A percentile compares a stretch with the other conserved stretches of the same genome.
Evolutionary conservation across 1,140 invertebrate species (phyloP).

Genomic region (Atta texana): DNA sequence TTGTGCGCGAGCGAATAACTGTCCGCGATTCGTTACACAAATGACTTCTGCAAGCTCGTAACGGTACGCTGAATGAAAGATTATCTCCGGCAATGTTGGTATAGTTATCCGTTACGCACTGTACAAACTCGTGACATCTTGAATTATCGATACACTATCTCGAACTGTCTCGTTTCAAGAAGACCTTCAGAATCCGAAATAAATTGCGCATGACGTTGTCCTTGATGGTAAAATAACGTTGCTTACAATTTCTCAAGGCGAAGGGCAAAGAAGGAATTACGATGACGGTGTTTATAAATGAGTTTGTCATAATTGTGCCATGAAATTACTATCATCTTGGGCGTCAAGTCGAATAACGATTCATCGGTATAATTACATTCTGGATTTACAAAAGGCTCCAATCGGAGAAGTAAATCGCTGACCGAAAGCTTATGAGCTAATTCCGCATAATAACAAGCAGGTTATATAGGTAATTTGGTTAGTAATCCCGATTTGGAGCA

Average conservation of each 20-base stretch:
- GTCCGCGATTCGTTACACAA: constrained; percentile 59
- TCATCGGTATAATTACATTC: constrained; percentile 1
- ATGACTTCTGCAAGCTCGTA: constrained; percentile 55
- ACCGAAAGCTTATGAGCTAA: constrained; percentile 7
- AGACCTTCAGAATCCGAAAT: not conserved
- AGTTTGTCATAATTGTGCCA: constrained; percentile 45
- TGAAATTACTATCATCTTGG: constrained; percentile 17
- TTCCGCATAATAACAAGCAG: constrained; percentile 30
- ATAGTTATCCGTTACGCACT: constrained; percentile 39
- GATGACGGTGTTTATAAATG: constrained; percentile 21
- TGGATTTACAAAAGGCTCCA: not conserved
- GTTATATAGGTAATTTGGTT: constrained; percentile 21
- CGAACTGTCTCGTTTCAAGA: constrained; percentile 24
- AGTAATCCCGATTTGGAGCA: constrained; percentile 5
- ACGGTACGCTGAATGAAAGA: constrained; percentile 55
- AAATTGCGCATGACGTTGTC: constrained; percentile 57
- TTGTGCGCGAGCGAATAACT: constrained; percentile 36
- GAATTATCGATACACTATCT: constrained; percentile 56
- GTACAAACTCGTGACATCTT: constrained; percentile 23
- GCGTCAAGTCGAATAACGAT: constrained; percentile 34
- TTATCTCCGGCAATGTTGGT: constrained; percentile 39
- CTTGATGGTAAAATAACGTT: constrained; percentile 42
- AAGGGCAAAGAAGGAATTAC: constrained; percentile 14
- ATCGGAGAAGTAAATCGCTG: constrained; percentile 14
- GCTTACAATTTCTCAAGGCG: not conserved